phyloP scores from a whole-genome alignment of 1,140 invertebrate genomes.

The Calycopis cecrops region DNA sequence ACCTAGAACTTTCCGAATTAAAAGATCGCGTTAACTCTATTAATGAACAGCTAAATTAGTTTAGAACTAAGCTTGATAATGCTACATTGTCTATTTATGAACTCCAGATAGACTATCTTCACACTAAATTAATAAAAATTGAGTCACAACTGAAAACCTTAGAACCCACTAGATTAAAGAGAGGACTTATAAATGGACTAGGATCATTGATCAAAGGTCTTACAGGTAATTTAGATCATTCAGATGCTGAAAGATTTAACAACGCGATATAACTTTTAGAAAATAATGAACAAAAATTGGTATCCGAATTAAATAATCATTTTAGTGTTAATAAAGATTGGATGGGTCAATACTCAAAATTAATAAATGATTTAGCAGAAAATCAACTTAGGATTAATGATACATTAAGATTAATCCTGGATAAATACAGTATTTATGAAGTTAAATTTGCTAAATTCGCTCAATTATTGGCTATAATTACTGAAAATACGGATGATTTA shows the following conservation, averaged over 20 bases:
- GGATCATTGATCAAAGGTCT: slow-evolving; percentile 27
- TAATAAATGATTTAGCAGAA: too few relatives aligned
- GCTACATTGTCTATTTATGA: slow-evolving; percentile 11
- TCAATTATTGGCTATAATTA: slow-evolving; percentile 23
- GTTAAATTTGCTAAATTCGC: too few relatives aligned
- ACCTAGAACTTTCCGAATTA: slow-evolving; percentile 18
- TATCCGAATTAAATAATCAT: too few relatives aligned
- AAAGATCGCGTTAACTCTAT: slow-evolving; percentile 13
- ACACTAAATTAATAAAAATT: slow-evolving; percentile 11
- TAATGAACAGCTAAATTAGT: slow-evolving; percentile 10
- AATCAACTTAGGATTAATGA: too few relatives aligned
- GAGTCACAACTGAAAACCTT: slow-evolving; percentile 14
- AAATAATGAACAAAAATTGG: slow-evolving; percentile 12
- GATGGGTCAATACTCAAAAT: too few relatives aligned
- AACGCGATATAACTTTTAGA: slow-evolving; percentile 19
- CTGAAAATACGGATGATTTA: too few relatives aligned
- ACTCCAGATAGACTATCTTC: slow-evolving; percentile 12
- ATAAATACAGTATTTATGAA: too few relatives aligned
- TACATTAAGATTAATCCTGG: too few relatives aligned
- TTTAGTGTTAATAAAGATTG: too few relatives aligned
- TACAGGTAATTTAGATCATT: slow-evolving; percentile 25
- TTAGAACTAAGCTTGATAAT: slow-evolving; percentile 5
- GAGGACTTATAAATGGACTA: slow-evolving; percentile 26
- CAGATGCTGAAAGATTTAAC: slow-evolving; percentile 23
- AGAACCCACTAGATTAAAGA: slow-evolving; percentile 15